Conservation (phyloP, 2,888 invertebrate genomes). For the Acrobasis repandana region DNA sequence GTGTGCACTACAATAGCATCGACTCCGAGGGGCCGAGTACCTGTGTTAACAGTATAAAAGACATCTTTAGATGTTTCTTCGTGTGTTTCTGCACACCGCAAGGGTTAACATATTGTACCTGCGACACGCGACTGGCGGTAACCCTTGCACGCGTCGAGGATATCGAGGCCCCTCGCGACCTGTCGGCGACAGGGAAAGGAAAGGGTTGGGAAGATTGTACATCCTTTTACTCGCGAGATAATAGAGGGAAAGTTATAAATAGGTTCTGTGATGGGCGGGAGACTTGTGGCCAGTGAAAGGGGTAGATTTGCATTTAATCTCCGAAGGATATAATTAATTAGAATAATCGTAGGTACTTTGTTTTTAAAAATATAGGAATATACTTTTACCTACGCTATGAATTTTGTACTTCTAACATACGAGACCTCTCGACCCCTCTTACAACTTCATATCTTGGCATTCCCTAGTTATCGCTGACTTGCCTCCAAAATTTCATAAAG, state of each 20-base stretch:
- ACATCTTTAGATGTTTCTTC: constrained; percentile 11
- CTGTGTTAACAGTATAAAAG: constrained; percentile 7
- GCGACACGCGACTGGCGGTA: constrained; percentile 11
- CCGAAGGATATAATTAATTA: too few relatives aligned
- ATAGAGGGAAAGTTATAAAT: constrained; percentile 16
- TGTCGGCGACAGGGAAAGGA: neutral
- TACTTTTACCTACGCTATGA: too few relatives aligned
- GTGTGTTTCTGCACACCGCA: constrained; percentile 11
- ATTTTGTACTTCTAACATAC: too few relatives aligned
- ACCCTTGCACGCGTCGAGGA: neutral
- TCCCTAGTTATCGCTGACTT: too few relatives aligned
- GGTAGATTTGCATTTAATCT: neutral
- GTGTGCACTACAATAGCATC: constrained; percentile 13
- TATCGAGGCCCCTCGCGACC: neutral
- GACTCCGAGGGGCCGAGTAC: constrained; percentile 6
- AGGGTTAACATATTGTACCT: constrained; percentile 4
- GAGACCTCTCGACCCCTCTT: too few relatives aligned
- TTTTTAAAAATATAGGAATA: too few relatives aligned
- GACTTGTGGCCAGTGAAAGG: neutral
- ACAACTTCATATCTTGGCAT: too few relatives aligned
- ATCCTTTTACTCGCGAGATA: constrained; percentile 17
- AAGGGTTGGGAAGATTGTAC: constrained; percentile 15
- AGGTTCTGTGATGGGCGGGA: neutral
- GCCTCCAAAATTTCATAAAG: too few relatives aligned
- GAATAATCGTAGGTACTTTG: too few relatives aligned